Evolutionary conservation across 2,888 invertebrate species (phyloP), one percentile per base, ranked within the genome.

Genomic region (Quadroppia sp.): DNA sequence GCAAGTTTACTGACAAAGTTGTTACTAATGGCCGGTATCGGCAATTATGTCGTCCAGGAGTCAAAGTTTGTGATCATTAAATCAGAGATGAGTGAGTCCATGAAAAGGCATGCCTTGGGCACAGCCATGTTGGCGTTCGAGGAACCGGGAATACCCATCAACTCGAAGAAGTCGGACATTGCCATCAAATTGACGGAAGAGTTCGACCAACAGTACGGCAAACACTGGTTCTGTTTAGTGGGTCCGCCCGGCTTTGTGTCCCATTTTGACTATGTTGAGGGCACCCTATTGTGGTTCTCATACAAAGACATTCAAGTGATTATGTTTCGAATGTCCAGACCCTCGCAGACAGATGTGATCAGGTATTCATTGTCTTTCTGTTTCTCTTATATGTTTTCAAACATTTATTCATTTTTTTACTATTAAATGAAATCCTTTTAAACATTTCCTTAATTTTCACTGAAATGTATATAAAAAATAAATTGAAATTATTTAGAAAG

Each of bases 231-330:
- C 32, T 61, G 61, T 61, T 61, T 61, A n/a, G 61, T 61, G 4
- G 61, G 61, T 28, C 61, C 61, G 32, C 61, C 61, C 3, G 61
- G 61, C 17, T 61, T 61, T 61, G 61, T 61, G 15, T 61, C 61
- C 17, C 61, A 61, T 61, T 61, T 61, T 61, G 61, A 61, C 25
- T 61, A 61, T 17, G 61, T 61, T n/a, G 61, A 61, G n/a, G 61
- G 61, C 20, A 61, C 61, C 30, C 61, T 61, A 15, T 25, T 61
- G 15, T 61, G 61, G 61, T 61, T 61, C 17, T 61, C 61, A 7
- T 61, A 61, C 17, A 61, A 61, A 30, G 61, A 61, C 61, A 61
- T 61, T 30, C 61, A 61, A 30, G 61, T 61, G 20, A 61, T 61
- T 25, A 61, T 61, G 61, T 61, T 61, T 61, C 30, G 61, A 2